Evolutionary conservation across 2,797 vertebrate genomes (phyloP).

Genomic region (Erethizon dorsatum): DNA sequence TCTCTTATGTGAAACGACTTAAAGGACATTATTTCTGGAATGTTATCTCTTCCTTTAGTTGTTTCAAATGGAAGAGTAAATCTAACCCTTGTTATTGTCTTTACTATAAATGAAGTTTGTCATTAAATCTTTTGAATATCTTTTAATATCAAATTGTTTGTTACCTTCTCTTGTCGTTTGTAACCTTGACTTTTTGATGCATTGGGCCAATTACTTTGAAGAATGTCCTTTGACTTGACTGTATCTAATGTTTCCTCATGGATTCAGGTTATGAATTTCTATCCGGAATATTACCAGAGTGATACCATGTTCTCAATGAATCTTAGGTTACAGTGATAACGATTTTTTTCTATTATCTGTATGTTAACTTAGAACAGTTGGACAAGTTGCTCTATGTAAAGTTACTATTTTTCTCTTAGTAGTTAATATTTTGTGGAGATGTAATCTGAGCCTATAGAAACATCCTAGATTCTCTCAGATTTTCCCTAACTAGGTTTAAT

Average conservation of each 20-base stretch:
- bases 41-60: background rate
- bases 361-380: background rate
- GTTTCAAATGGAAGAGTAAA: background rate
- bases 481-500: background rate
- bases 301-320: background rate
- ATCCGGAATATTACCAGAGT: background rate
- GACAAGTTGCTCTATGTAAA: background rate
- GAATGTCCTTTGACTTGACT: background rate
- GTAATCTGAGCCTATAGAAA: background rate
- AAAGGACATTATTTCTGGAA: background rate
- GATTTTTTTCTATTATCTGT: background rate
- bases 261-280: background rate
- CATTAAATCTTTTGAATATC: background rate
- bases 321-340: background rate
- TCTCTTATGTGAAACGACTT: too few species aligned
- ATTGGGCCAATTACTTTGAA: background rate
- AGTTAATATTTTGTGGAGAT: background rate
- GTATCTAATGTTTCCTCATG: background rate
- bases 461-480: background rate
- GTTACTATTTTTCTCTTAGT: background rate
- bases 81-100: background rate
- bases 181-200: background rate
- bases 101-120: background rate
- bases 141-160: background rate
- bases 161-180: background rate